Conservation (phyloP, 2,113 vertebrate species). For the Mellivora capensis region DNA sequence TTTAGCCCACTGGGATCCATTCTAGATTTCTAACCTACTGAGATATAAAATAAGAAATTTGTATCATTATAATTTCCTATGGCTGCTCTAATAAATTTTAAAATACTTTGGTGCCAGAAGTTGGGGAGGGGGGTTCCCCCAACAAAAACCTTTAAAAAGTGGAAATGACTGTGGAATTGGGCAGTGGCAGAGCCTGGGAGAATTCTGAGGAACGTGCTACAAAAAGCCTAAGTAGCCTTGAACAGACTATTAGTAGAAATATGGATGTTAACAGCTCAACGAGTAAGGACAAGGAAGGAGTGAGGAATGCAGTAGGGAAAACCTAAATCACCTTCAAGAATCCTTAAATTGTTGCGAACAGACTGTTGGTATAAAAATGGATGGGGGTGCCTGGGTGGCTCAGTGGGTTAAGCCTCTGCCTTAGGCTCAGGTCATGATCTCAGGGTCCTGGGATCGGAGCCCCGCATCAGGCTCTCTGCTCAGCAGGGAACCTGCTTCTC, state of each 20-base stretch:
- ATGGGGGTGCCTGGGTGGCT: neutral
- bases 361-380: neutral
- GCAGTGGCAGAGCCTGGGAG: neutral
- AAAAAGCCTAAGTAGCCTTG: neutral
- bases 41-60: neutral
- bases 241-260: neutral
- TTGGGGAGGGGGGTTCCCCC: neutral
- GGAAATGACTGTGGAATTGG: neutral
- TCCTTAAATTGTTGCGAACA: neutral
- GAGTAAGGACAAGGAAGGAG: neutral
- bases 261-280: neutral
- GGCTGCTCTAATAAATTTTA: neutral
- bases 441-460: no score
- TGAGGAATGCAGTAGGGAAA: neutral
- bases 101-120: neutral
- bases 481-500: no score
- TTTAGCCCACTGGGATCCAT: neutral
- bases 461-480: no score
- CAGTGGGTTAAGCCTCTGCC: no score
- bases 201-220: neutral
- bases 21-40: neutral
- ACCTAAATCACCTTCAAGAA: neutral
- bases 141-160: neutral
- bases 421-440: no score
- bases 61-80: neutral